Percentiles rank a stretch among this genome's conserved stretches.
Evolutionary conservation across 1,140 invertebrate genomes (phyloP).

Genomic region (Penaeus indicus): DNA sequence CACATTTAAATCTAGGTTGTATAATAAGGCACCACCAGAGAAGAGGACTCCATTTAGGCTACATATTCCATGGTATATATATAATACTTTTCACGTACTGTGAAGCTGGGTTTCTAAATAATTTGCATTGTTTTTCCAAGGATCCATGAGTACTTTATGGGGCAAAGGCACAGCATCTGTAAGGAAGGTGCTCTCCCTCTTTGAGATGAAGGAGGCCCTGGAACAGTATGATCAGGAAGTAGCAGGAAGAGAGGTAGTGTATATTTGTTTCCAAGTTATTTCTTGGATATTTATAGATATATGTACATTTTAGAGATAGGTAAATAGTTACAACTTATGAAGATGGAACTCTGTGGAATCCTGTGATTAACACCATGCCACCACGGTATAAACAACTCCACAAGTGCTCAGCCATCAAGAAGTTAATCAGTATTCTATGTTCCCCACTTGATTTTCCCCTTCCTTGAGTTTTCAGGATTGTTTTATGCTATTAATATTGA

Average conservation of each 20-base stretch:
- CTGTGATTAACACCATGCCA: too few species aligned
- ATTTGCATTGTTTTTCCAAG: constrained; percentile 26
- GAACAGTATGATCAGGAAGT: constrained; percentile 58
- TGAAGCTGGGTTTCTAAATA: background rate
- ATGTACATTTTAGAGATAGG: background rate
- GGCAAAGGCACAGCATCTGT: constrained; percentile 55
- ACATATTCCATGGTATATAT: background rate
- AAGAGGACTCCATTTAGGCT: too few species aligned
- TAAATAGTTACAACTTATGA: too few species aligned
- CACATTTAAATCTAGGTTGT: too few species aligned
- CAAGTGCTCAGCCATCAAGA: too few species aligned
- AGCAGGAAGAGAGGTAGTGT: constrained; percentile 47
- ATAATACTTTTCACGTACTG: background rate
- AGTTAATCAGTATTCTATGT: too few species aligned
- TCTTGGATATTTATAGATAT: background rate
- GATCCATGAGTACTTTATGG: constrained; percentile 54
- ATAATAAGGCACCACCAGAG: too few species aligned
- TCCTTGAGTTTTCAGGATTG: too few species aligned
- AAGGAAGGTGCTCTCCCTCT: constrained; percentile 49
- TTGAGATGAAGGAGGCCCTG: constrained; percentile 61
- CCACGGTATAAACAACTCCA: too few species aligned
- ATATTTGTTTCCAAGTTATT: background rate
- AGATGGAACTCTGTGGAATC: too few species aligned
- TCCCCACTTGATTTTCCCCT: too few species aligned
- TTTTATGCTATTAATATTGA: too few species aligned